Evolutionary conservation across 53 echinoderm and acorn worm species (phyloP).

Genomic region (Temnopleurus reevesii): DNA sequence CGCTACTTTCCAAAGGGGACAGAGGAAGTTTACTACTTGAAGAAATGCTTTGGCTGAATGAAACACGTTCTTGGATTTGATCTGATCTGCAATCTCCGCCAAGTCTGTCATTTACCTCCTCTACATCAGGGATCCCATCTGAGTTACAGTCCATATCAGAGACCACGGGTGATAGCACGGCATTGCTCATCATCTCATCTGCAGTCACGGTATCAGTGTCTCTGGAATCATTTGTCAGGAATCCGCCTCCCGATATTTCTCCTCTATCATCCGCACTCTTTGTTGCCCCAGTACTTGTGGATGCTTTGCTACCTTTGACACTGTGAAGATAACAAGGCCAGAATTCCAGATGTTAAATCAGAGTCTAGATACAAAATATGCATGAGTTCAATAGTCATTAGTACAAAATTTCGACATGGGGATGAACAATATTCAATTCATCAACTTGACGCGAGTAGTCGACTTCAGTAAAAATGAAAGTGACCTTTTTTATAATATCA

Average conservation of each 20-base stretch:
- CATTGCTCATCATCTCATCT: not conserved
- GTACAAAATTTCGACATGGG: no score
- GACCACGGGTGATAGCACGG: not conserved
- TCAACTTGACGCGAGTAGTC: no score
- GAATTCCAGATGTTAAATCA: no score
- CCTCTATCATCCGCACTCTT: not conserved
- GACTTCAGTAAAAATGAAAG: no score
- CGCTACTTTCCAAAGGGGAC: not conserved
- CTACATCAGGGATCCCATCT: not conserved
- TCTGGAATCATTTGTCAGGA: not conserved
- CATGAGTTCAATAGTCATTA: no score
- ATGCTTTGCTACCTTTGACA: not conserved
- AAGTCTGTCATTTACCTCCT: not conserved
- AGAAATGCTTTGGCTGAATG: not conserved
- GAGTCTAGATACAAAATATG: no score
- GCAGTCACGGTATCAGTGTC: not conserved
- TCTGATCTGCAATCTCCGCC: not conserved
- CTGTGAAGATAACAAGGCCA: no score
- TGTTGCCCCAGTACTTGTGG: not conserved
- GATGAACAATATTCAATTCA: no score
- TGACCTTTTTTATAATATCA: no score
- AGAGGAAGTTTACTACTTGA: not conserved
- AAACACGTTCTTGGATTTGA: not conserved
- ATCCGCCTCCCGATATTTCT: not conserved
- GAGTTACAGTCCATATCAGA: constrained; percentile 22